Base-by-base conservation (phyloP, 2,797 vertebrate species). In the Rhodeus uyekii region DNA sequence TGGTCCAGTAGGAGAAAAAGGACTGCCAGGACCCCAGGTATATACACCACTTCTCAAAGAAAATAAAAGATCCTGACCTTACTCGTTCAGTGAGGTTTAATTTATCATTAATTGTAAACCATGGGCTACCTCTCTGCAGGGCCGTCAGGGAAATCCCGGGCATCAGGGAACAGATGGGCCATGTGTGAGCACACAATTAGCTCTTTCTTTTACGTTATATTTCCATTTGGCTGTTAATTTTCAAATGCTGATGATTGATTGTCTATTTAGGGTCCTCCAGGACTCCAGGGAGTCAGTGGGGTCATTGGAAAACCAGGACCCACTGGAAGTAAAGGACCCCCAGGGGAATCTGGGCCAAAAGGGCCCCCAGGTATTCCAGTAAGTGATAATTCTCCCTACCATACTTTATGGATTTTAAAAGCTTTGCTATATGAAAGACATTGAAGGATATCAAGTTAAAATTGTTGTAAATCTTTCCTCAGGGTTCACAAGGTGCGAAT, bases 351-450 rank as follows among this genome's bases (percentile, higher is more conserved):
- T 2, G 96, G 96, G 10, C 86, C 82, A 80, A 84, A 83, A 22
- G 96, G 96, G 4, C 91, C 87, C 0, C 24, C 89, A 77, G 97
- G 96, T 89, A 94, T 93, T 89, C 91, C 87, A 90, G 97, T 98
- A 93, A 96, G 96, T 95, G 86, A 38, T 77, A 42, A 44, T 55
- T 42, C 3, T 36, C 22, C 22, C 44, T 50, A 22, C 3, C 2
- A 67, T 29, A 32, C 36, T 10, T 32, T 13, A 53, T 42, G 32
- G n/a, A 38, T 79, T 67, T 68, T 8, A 68, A 69, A n/a, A 32
- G 50, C 32, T 72, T 36, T n/a, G n/a, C n/a, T 39, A 14, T 19
- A 44, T 69, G 13, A 80, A 38, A 29, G 19, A 65, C 8, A 18
- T 24, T 36, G 8, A 46, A 38, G 8, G 29, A 32, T 3, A 63